These are phyloP conservation scores for Emberiza fucata DNA, from an alignment of 2,113 vertebrate species.

Conservation along the genomic window DNA sequence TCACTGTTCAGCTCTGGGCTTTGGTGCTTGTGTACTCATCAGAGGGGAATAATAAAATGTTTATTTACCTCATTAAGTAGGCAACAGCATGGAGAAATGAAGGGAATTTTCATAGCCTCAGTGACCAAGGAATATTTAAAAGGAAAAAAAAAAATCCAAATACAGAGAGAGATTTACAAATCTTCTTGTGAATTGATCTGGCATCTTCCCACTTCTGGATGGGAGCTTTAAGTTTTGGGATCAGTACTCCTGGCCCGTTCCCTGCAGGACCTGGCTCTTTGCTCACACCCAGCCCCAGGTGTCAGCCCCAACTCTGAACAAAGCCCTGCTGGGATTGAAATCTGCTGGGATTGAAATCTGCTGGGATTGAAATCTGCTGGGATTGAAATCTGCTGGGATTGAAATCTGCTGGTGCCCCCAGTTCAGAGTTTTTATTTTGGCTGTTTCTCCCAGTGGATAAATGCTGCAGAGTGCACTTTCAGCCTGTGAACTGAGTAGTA, in stretches of 20 bases:
- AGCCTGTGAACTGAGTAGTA: background rate
- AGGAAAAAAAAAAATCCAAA: background rate
- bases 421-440: background rate
- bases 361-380: too few species aligned
- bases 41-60: slow-evolving; percentile 24
- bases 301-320: background rate
- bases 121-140: background rate
- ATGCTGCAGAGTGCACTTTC: background rate
- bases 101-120: slow-evolving; percentile 11
- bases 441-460: background rate
- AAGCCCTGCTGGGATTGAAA: background rate
- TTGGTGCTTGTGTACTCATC: background rate
- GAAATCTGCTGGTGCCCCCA: background rate
- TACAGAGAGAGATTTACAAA: background rate
- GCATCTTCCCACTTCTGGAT: background rate
- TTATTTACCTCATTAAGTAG: slow-evolving; percentile 32
- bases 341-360: background rate
- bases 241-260: background rate
- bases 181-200: background rate
- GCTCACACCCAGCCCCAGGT: background rate
- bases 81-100: background rate
- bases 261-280: background rate
- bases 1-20: background rate
- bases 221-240: background rate
- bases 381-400: too few species aligned